Base-by-base conservation (phyloP, 1,140 invertebrate genomes). In the Drosophila sucinea region DNA sequence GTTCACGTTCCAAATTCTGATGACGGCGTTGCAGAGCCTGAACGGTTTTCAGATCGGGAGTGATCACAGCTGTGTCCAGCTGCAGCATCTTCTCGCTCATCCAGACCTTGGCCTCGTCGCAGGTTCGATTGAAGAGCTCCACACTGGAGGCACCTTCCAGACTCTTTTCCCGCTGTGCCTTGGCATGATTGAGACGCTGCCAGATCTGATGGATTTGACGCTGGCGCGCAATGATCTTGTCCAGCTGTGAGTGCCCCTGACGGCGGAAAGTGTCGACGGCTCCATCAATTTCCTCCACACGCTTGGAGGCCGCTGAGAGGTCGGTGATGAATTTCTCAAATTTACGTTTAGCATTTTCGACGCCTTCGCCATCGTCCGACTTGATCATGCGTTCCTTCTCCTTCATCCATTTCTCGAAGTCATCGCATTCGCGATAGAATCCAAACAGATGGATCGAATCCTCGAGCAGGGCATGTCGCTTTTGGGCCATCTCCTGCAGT, bases 271-370 rank as follows among this genome's bases (percentile, higher is more conserved):
- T 96, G 62, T 98, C 95, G 0, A 98, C 98, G 23, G 97, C 95
- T 0, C 94, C 93, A 86, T 99, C 98, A 64, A 99, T 97, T 41
- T 95, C 95, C 79, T 98, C 97, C 66, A 99, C 94, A 1, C 98
- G 94, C 79, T 97, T 97, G 2, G 96, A 97, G 29, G 97, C 98
- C 0, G 98, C 98, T 1, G 97, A 98, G 7, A 99, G 92, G 90
- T 99, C 98, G 0, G 98, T 99, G 3, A 99, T 94, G 92, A 99
- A 97, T 93, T 98, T 98, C 94, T 99, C 97, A 92, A 98, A 99
- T 93, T 99, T 98, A 83, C 97, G 95, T 91, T 97, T 98, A 17
- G 98, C 97, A 25, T 96, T 97, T 84, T 98, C 97, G n/a, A 99
- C 97, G 82, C 96, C 97, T 11, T 95, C 94, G 11, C 77, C 77